phyloP scores from a whole-genome alignment of 2,113 vertebrate species.

The Pseudorhombus dupliciocellatus region DNA sequence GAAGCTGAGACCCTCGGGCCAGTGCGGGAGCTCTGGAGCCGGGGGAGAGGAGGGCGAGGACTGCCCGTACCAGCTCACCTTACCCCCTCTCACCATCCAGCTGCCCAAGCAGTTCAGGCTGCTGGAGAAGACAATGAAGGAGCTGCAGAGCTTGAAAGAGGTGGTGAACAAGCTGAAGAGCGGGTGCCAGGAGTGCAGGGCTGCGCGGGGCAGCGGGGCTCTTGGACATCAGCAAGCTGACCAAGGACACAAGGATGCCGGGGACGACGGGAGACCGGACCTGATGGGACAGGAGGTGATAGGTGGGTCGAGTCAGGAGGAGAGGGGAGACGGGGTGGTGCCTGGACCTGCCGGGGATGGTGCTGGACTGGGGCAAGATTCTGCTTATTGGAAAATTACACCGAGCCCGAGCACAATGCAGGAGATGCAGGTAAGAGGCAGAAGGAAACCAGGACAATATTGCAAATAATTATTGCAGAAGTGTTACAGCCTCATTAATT shows the following conservation, averaged over 20 bases:
- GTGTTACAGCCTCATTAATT: neutral
- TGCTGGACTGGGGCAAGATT: slow-evolving; percentile 60
- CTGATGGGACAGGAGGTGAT: slow-evolving; percentile 80
- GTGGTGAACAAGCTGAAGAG: slow-evolving; percentile 87
- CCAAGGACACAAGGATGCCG: slow-evolving; percentile 64
- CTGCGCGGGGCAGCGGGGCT: slow-evolving; percentile 79
- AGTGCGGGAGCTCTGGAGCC: slow-evolving; percentile 78
- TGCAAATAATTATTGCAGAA: neutral
- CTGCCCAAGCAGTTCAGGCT: slow-evolving; percentile 88
- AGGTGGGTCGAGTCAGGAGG: slow-evolving; percentile 74
- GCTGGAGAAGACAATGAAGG: slow-evolving; percentile 90
- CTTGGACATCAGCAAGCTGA: slow-evolving; percentile 74
- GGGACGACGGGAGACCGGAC: slow-evolving; percentile 64
- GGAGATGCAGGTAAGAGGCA: slow-evolving; percentile 83
- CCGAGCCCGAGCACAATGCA: slow-evolving; percentile 66
- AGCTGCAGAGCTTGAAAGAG: slow-evolving; percentile 90
- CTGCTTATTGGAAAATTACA: slow-evolving; percentile 57
- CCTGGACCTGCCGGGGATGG: slow-evolving; percentile 42
- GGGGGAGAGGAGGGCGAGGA: slow-evolving; percentile 79
- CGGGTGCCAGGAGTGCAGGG: slow-evolving; percentile 86
- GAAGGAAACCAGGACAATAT: neutral
- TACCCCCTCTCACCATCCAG: slow-evolving; percentile 91
- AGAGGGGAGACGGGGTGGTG: slow-evolving; percentile 58
- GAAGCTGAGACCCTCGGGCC: slow-evolving; percentile 83
- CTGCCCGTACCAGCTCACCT: slow-evolving; percentile 88